phyloP scores from a whole-genome alignment of 2,888 invertebrate genomes.

The Lathronympha strigana region DNA sequence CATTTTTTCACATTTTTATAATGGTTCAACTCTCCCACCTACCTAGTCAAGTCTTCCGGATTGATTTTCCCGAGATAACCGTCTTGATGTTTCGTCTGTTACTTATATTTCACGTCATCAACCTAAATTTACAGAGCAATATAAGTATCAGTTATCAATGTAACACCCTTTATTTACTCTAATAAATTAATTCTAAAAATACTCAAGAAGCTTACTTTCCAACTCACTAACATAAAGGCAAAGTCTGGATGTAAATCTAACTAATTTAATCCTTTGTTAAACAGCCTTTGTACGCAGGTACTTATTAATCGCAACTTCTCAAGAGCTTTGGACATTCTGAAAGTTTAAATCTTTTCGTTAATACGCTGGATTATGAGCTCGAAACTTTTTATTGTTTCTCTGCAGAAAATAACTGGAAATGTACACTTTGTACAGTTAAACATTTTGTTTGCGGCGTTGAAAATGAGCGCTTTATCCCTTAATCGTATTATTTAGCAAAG shows the following conservation, averaged over 20 bases:
- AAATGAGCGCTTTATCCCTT: conserved; percentile 48
- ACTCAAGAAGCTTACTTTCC: conserved; percentile 20
- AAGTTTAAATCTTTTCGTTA: conserved; percentile 58
- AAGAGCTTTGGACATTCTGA: conserved; percentile 52
- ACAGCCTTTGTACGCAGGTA: conserved; percentile 43
- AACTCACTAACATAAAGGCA: conserved; percentile 30
- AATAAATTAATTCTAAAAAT: conserved; percentile 16
- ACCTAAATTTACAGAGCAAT: no score
- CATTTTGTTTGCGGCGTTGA: conserved; percentile 49
- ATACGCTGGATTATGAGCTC: conserved; percentile 56
- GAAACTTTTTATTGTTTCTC: conserved; percentile 54
- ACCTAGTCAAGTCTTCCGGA: no score
- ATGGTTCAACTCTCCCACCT: no score
- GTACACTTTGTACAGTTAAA: conserved; percentile 45
- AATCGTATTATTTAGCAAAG: conserved; percentile 42
- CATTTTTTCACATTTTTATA: no score
- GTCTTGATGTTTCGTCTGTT: no score
- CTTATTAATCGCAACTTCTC: conserved; percentile 49
- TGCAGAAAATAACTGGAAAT: conserved; percentile 37
- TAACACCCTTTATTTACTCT: no score
- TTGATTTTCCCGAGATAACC: no score
- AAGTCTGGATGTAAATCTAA: conserved; percentile 40
- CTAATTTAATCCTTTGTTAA: conserved; percentile 45
- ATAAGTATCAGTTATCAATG: no score
- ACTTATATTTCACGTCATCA: no score